Evolutionary conservation across 2,888 invertebrate species (phyloP).

Genomic region (Meiosimyza platycephala): DNA sequence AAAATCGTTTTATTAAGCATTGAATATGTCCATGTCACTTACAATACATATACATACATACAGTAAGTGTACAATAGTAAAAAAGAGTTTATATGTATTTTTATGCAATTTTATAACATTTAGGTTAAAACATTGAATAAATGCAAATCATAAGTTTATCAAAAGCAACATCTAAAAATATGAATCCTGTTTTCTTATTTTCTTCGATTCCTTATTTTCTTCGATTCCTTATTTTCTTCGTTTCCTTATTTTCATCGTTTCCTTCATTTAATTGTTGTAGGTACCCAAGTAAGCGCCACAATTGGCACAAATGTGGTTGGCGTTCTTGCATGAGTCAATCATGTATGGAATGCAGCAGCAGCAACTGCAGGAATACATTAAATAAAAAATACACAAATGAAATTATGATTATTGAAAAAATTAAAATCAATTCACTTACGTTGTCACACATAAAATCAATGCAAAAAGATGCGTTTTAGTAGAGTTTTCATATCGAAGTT

Average conservation of each 20-base stretch:
- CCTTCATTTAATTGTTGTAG: constrained; percentile 48
- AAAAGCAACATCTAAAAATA: no score
- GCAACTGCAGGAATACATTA: constrained; percentile 43
- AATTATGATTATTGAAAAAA: no score
- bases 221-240: constrained; percentile 46
- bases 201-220: constrained; percentile 44
- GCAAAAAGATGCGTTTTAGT: constrained; percentile 57
- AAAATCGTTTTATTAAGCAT: no score
- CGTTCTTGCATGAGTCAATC: constrained; percentile 57
- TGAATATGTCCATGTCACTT: no score
- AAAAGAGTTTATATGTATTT: no score
- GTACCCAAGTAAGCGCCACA: constrained; percentile 57
- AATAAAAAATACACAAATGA: no score
- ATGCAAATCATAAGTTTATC: no score
- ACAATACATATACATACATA: no score
- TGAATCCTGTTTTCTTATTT: constrained; percentile 54
- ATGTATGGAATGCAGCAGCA: constrained; percentile 57
- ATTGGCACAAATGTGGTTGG: constrained; percentile 54
- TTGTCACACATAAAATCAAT: constrained; percentile 47
- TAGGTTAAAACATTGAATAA: no score
- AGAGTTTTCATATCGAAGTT: constrained; percentile 45
- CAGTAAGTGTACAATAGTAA: no score
- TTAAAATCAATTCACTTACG: constrained; percentile 41
- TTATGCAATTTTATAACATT: no score
- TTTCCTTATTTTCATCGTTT: no score